Percentiles rank a stretch among this genome's conserved stretches.
These are phyloP conservation scores for Maniola jurtina DNA, from an alignment of 1,140 invertebrate species.

Conservation along the genomic window DNA sequence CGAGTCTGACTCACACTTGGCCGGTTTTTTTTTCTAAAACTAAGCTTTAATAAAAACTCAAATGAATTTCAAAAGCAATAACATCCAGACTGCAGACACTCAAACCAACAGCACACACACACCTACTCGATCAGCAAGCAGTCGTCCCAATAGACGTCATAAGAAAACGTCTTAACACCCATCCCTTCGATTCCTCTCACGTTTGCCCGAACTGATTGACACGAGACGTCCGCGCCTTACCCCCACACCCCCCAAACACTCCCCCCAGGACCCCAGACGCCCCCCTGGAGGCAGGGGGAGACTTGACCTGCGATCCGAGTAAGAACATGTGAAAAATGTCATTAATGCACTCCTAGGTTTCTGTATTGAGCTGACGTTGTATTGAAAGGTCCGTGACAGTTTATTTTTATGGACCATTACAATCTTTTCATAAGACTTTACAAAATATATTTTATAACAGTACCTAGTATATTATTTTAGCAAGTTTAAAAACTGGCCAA, in stretches of 20 bases:
- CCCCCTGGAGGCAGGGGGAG: neutral
- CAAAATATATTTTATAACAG: no score
- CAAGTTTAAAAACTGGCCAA: no score
- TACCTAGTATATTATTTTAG: no score
- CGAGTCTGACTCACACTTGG: no score
- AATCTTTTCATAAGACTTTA: neutral
- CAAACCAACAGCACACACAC: neutral
- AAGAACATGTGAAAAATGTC: constrained; percentile 75
- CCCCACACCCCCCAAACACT: constrained; percentile 22
- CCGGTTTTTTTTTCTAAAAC: neutral
- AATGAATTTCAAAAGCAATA: neutral
- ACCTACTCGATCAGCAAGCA: constrained; percentile 36
- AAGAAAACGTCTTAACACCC: constrained; percentile 57
- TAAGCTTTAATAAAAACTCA: neutral
- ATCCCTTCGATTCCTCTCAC: constrained; percentile 60
- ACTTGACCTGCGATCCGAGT: constrained; percentile 63
- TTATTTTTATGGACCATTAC: neutral
- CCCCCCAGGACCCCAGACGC: constrained; percentile 14
- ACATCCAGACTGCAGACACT: neutral
- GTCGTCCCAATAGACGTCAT: constrained; percentile 51
- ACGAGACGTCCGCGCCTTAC: constrained; percentile 67
- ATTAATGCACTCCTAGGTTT: constrained; percentile 59
- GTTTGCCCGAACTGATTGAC: constrained; percentile 73
- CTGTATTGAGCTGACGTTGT: constrained; percentile 25
- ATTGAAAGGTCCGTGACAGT: neutral